These are phyloP conservation scores for Amaurobius ferox DNA, from an alignment of 2,888 invertebrate species.

Conservation along the genomic window DNA sequence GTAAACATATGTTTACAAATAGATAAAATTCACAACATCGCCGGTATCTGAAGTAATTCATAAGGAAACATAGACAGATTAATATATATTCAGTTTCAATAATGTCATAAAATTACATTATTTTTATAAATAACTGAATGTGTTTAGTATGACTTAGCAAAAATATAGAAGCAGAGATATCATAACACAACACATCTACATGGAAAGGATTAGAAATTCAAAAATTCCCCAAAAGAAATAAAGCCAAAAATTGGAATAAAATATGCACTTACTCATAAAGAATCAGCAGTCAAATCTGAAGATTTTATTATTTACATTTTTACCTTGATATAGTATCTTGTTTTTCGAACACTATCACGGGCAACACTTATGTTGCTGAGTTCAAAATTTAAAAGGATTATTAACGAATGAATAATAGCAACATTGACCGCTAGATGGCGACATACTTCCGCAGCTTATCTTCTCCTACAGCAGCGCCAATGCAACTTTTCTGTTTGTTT, in stretches of 20 bases:
- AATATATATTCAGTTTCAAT: too few relatives aligned
- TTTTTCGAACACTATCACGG: neutral
- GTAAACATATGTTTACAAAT: too few relatives aligned
- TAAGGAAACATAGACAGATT: too few relatives aligned
- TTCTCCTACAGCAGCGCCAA: constrained; percentile 1
- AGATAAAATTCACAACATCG: too few relatives aligned
- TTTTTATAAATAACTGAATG: too few relatives aligned
- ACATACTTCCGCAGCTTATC: constrained; percentile 34
- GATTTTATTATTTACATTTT: neutral
- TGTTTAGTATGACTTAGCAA: too few relatives aligned
- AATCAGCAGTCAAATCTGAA: neutral
- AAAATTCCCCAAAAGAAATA: neutral
- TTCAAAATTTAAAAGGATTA: constrained; percentile 34
- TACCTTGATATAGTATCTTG: neutral
- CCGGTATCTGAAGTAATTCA: too few relatives aligned
- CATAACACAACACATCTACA: too few relatives aligned
- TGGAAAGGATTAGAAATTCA: neutral
- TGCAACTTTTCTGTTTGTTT: constrained; percentile 28
- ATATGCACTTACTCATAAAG: neutral
- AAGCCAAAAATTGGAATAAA: neutral
- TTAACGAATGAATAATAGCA: constrained; percentile 6
- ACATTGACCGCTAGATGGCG: constrained; percentile 57
- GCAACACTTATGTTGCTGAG: too few relatives aligned
- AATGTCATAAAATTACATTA: too few relatives aligned
- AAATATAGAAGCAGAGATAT: too few relatives aligned